These are phyloP conservation scores for Pseudorectes ferrugineus DNA, from an alignment of 2,113 vertebrate species.

Conservation along the genomic window DNA sequence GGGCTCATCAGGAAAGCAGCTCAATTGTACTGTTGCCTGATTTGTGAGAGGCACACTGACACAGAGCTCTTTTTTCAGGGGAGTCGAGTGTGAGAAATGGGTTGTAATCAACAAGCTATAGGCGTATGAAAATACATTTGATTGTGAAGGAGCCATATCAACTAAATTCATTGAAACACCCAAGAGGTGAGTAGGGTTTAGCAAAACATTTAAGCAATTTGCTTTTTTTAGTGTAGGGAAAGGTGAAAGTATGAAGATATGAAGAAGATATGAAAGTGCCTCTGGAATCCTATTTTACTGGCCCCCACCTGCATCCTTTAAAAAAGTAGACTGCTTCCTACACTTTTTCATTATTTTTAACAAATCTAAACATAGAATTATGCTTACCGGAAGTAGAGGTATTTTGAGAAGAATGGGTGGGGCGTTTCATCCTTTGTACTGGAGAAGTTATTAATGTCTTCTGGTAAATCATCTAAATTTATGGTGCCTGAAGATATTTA, in stretches of 20 bases:
- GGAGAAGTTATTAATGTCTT: neutral
- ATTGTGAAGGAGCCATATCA: neutral
- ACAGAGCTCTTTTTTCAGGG: neutral
- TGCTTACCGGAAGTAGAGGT: neutral
- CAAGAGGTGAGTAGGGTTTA: neutral
- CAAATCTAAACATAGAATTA: neutral
- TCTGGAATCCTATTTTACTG: neutral
- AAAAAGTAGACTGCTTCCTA: neutral
- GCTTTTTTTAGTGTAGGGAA: neutral
- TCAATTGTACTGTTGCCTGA: neutral
- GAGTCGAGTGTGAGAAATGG: neutral
- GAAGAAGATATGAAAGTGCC: neutral
- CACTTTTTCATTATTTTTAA: neutral
- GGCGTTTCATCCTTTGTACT: neutral
- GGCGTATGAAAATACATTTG: neutral
- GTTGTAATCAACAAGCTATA: neutral
- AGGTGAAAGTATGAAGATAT: neutral
- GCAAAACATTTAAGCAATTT: neutral
- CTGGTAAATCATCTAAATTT: neutral
- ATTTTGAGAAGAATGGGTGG: neutral
- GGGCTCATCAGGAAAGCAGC: neutral
- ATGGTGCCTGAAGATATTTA: neutral
- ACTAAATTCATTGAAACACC: neutral
- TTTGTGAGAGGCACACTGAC: neutral
- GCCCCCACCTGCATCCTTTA: neutral